Conservation (phyloP, 2,797 vertebrate genomes). For the Sebastes wilsoni region DNA sequence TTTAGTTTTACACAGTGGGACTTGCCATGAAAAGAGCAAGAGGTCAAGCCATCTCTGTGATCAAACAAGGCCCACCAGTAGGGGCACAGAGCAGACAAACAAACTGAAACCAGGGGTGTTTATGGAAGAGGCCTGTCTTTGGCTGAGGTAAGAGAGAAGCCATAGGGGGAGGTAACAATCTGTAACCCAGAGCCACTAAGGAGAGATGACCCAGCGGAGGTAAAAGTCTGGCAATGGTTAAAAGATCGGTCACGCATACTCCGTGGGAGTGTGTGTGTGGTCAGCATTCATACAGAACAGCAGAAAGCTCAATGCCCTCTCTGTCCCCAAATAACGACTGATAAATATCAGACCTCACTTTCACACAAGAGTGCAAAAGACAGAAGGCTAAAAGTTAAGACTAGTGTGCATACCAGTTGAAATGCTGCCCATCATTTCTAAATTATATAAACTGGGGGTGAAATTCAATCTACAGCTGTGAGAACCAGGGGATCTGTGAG, state of each 20-base stretch:
- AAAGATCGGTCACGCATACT: constrained; percentile 53
- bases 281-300: constrained; percentile 21
- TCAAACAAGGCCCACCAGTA: constrained; percentile 32
- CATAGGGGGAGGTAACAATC: constrained; percentile 16
- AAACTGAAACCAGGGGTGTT: constrained; percentile 47
- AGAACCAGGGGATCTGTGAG: background rate
- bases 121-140: constrained; percentile 35
- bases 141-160: constrained; percentile 37
- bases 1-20: constrained; percentile 6
- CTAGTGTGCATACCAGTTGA: background rate
- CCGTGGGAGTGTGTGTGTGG: constrained; percentile 25
- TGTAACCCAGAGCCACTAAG: constrained; percentile 24
- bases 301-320: background rate
- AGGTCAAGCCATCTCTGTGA: constrained; percentile 26
- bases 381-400: background rate
- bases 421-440: background rate
- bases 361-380: background rate
- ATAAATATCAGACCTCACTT: constrained; percentile 18
- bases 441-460: background rate
- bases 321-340: background rate
- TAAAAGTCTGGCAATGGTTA: constrained; percentile 59
- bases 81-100: constrained; percentile 41
- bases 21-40: background rate
- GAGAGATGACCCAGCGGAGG: constrained; percentile 9
- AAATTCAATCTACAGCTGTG: constrained; percentile 9